Percentiles rank a stretch among this genome's conserved stretches.
Evolutionary conservation across 23 tunicate species (phyloP).

Genomic region (Styela clava): DNA sequence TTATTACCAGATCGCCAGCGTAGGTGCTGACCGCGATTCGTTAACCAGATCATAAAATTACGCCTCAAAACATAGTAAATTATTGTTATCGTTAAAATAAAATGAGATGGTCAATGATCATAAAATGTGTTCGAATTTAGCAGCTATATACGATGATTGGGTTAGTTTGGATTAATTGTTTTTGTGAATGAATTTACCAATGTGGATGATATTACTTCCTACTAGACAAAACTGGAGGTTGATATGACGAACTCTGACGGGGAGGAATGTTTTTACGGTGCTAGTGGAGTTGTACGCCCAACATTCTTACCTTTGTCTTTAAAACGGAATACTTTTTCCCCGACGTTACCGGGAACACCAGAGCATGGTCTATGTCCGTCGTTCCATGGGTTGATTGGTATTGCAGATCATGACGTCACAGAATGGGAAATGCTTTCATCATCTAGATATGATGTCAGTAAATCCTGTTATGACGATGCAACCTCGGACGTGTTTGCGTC

Average conservation of each 20-base stretch:
- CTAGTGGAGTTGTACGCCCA: slow-evolving; percentile 5
- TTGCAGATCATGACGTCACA: background rate
- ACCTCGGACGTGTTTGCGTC: slow-evolving; percentile 5
- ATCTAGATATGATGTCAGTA: background rate
- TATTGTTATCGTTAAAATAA: background rate
- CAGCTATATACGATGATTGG: too few relatives aligned
- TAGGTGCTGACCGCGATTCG: background rate
- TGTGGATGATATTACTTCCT: background rate
- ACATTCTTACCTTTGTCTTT: slow-evolving; percentile 5
- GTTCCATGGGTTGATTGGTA: background rate
- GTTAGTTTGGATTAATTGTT: too few relatives aligned
- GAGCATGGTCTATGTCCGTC: slow-evolving; percentile 16
- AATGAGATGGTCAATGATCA: too few relatives aligned
- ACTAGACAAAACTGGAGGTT: too few relatives aligned
- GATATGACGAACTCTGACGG: background rate
- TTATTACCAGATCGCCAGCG: too few relatives aligned
- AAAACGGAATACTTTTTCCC: background rate
- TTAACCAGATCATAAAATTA: background rate
- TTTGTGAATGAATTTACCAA: background rate
- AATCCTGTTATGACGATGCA: background rate
- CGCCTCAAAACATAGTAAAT: background rate
- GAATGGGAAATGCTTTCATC: slow-evolving; percentile 22
- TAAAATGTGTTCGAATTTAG: background rate
- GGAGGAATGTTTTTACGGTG: slow-evolving; percentile 7
- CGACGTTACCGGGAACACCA: slow-evolving; percentile 26